Conservation (phyloP, 2,888 invertebrate species). For the Julus scandinavius region DNA sequence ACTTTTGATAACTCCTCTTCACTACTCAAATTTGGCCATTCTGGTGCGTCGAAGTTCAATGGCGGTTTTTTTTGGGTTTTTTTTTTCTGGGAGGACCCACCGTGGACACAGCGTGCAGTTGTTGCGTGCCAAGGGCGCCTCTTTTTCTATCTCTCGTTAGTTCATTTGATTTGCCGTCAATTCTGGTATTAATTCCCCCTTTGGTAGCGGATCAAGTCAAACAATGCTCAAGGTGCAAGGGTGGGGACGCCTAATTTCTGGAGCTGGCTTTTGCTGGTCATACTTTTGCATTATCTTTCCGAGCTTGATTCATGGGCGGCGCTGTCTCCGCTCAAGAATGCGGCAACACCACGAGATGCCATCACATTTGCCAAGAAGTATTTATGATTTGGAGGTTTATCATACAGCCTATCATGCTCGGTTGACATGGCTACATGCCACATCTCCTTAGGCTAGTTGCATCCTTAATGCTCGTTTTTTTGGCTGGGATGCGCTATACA, state of each 20-base stretch:
- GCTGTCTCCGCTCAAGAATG: constrained; percentile 44
- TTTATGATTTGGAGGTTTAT: constrained; percentile 51
- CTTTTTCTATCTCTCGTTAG: constrained; percentile 8
- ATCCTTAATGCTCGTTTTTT: constrained; percentile 36
- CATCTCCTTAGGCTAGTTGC: not conserved
- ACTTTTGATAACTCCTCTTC: constrained; percentile 8
- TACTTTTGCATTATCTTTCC: constrained; percentile 23
- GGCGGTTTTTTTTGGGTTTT: not conserved
- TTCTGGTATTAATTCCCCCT: constrained; percentile 43
- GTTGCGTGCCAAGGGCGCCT: constrained; percentile 21
- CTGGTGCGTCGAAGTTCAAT: not conserved
- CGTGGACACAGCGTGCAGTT: constrained; percentile 2
- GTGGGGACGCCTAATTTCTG: constrained; percentile 46
- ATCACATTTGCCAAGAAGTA: constrained; percentile 51
- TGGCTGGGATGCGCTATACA: not conserved
- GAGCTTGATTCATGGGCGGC: constrained; percentile 38
- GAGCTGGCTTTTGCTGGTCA: constrained; percentile 49
- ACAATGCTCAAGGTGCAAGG: constrained; percentile 46
- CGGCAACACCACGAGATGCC: constrained; percentile 45
- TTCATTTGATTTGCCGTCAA: constrained; percentile 40
- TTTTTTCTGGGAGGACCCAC: not conserved
- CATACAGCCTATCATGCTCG: constrained; percentile 43
- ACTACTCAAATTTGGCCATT: not conserved
- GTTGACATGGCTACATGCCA: constrained; percentile 43
- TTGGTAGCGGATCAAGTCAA: constrained; percentile 17